phyloP scores from a whole-genome alignment of 2,888 invertebrate genomes.

The Papilio elwesi region DNA sequence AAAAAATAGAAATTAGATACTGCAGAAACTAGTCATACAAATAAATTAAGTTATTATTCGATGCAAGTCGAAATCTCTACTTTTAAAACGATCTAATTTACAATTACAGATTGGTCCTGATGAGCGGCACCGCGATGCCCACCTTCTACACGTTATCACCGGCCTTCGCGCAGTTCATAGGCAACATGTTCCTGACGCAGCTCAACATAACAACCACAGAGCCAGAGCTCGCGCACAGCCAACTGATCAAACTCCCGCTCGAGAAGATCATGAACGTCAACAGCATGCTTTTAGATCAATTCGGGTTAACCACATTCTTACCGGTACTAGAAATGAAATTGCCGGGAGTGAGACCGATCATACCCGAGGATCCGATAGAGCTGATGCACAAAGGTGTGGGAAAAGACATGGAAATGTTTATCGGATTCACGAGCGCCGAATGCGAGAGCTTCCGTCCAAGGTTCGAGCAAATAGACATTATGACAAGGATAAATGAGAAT shows the following conservation, averaged over 20 bases:
- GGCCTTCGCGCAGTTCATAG: conserved; percentile 55
- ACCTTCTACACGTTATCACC: conserved; percentile 65
- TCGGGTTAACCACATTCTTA: conserved; percentile 63
- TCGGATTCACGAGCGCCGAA: conserved; percentile 69
- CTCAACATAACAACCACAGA: conserved; percentile 73
- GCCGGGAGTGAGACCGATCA: conserved; percentile 62
- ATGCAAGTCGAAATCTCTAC: too few species aligned
- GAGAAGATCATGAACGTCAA: conserved; percentile 64
- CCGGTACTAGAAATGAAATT: conserved; percentile 67
- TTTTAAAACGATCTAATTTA: neutral
- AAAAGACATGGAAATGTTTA: conserved; percentile 63
- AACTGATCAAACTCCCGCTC: conserved; percentile 60
- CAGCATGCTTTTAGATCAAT: conserved; percentile 54
- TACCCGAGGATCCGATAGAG: conserved; percentile 67
- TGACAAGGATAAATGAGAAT: conserved; percentile 52
- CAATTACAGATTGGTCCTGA: conserved; percentile 65
- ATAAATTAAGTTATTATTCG: too few species aligned
- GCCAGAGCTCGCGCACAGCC: conserved; percentile 59
- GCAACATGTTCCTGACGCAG: conserved; percentile 59
- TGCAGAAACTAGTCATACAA: too few species aligned
- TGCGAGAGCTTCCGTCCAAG: conserved; percentile 66
- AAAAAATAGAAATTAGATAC: too few species aligned
- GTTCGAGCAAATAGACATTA: conserved; percentile 60
- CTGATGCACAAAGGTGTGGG: conserved; percentile 62
- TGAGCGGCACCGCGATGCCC: conserved; percentile 68